Percentiles rank a stretch among this genome's conserved stretches.
These are phyloP conservation scores for Hartigia nigra DNA, from an alignment of 2,888 invertebrate genomes.

Conservation along the genomic window DNA sequence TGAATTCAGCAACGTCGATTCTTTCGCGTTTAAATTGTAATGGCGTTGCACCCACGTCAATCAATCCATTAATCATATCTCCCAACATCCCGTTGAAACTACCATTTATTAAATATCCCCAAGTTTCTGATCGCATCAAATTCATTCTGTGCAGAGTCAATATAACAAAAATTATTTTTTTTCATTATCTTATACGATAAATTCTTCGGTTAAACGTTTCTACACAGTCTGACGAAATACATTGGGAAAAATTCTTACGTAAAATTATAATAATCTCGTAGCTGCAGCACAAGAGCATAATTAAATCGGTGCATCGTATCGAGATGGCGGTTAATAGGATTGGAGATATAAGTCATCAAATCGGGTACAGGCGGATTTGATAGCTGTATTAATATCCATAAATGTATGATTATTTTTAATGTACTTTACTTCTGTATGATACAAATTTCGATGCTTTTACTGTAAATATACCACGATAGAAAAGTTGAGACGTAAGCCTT, in stretches of 20 bases:
- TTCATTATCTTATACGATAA: neutral
- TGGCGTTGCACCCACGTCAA: constrained; percentile 77
- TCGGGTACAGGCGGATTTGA: constrained; percentile 41
- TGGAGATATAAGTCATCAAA: constrained; percentile 65
- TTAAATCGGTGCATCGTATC: constrained; percentile 76
- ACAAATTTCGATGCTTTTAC: neutral
- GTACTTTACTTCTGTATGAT: neutral
- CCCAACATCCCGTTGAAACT: constrained; percentile 52
- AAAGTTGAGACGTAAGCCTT: constrained; percentile 46
- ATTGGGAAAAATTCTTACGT: constrained; percentile 64
- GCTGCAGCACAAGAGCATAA: constrained; percentile 70
- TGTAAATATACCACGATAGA: constrained; percentile 39
- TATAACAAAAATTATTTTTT: neutral
- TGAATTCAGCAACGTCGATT: constrained; percentile 69
- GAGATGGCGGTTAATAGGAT: constrained; percentile 68
- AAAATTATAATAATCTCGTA: constrained; percentile 75
- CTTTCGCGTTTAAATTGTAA: constrained; percentile 75
- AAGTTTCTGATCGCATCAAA: constrained; percentile 40
- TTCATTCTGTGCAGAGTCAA: constrained; percentile 39
- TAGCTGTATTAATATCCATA: constrained; percentile 30
- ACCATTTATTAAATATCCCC: constrained; percentile 54
- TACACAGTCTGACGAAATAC: neutral
- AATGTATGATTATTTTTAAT: neutral
- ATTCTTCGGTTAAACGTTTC: neutral
- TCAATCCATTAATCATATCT: constrained; percentile 54